These are phyloP conservation scores for Chrysaora quinquecirrha DNA, from an alignment of 30 jellyfish, hydroid and myxozoan species.

Conservation along the genomic window DNA sequence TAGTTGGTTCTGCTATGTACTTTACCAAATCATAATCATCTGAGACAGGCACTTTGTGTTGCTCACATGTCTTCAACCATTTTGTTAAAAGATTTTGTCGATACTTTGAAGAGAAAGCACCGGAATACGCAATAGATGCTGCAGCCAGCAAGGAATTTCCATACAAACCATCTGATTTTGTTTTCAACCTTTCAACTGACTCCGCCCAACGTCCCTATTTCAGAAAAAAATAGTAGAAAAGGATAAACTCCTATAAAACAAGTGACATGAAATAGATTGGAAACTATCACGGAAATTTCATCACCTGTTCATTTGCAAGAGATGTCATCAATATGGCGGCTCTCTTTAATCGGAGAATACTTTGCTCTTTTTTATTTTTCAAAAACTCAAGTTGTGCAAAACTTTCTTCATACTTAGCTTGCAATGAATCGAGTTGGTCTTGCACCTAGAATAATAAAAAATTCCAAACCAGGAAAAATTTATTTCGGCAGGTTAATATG, in stretches of 20 bases:
- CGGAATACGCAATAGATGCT: slow-evolving; percentile 75
- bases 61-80: slow-evolving; percentile 59
- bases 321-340: slow-evolving; percentile 84
- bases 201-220: slow-evolving; percentile 82
- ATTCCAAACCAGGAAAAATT: too few relatives aligned
- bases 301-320: slow-evolving; percentile 86
- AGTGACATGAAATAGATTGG: not conserved
- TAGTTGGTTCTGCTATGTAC: slow-evolving; percentile 59
- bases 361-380: slow-evolving; percentile 67
- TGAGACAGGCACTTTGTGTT: slow-evolving; percentile 36
- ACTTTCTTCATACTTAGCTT: slow-evolving; percentile 62
- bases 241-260: not conserved
- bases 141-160: slow-evolving; percentile 76
- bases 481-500: too few relatives aligned
- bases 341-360: slow-evolving; percentile 70
- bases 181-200: slow-evolving; percentile 47
- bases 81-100: slow-evolving; percentile 37
- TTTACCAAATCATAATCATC: slow-evolving; percentile 37
- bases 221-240: too few relatives aligned
- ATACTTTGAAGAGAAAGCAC: slow-evolving; percentile 68
- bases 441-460: slow-evolving; percentile 72
- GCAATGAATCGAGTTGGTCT: slow-evolving; percentile 71
- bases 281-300: too few relatives aligned
- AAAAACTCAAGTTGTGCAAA: slow-evolving; percentile 63
- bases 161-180: slow-evolving; percentile 52